A percentile compares a stretch with the other conserved stretches of the same genome.
Conservation (phyloP, 2,113 vertebrate genomes). For the Notarius lentiginosus region DNA sequence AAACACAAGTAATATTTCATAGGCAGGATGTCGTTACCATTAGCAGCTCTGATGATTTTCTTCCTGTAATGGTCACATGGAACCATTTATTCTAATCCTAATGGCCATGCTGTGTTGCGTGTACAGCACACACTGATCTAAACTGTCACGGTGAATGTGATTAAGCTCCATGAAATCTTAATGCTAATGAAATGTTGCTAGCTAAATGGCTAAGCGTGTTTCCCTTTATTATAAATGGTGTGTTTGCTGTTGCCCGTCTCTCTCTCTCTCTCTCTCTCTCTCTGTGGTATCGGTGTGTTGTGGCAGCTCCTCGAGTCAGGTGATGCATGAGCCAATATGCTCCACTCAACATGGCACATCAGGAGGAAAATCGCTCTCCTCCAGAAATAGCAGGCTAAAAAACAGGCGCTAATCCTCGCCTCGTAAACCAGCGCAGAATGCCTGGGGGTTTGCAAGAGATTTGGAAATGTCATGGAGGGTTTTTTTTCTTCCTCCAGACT, state of each 20-base stretch:
- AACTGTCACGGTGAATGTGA: constrained; percentile 52
- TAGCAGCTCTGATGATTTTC: constrained; percentile 27
- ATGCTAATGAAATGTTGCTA: constrained; percentile 67
- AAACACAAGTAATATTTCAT: constrained; percentile 11
- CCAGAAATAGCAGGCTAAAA: constrained; percentile 71
- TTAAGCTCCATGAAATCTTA: constrained; percentile 62
- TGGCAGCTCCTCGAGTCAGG: constrained; percentile 74
- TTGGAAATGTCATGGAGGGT: constrained; percentile 67
- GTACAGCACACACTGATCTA: background rate
- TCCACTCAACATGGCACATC: constrained; percentile 73
- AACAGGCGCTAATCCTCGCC: constrained; percentile 76
- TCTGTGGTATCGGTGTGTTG: constrained; percentile 70
- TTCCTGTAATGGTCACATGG: background rate
- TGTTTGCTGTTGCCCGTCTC: constrained; percentile 75
- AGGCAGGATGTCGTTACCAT: background rate
- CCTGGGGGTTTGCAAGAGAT: constrained; percentile 67
- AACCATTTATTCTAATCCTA: constrained; percentile 3
- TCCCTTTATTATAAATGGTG: constrained; percentile 60
- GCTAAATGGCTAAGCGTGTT: constrained; percentile 1
- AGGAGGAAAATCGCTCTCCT: constrained; percentile 80
- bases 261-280: constrained; percentile 66
- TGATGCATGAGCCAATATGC: constrained; percentile 82
- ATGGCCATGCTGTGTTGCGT: constrained; percentile 37
- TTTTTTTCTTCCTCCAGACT: constrained; percentile 61
- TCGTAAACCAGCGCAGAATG: constrained; percentile 73